A percentile compares a stretch with the other conserved stretches of the same genome.
Conservation (phyloP, 2,113 vertebrate genomes). For the Stegastes partitus region DNA sequence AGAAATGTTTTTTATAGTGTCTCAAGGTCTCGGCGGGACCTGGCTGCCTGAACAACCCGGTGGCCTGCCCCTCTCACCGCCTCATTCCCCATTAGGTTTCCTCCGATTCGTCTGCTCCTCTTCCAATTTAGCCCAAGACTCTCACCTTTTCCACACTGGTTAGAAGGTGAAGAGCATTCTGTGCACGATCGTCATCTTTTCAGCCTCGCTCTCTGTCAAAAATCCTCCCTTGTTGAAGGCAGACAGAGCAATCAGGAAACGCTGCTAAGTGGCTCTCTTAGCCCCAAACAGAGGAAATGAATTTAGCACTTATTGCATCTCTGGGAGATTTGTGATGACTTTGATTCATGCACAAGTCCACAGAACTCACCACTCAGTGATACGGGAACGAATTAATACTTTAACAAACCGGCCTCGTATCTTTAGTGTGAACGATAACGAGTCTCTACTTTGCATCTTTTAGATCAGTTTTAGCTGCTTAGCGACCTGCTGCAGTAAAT, state of each 20-base stretch:
- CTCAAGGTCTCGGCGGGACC: constrained; percentile 60
- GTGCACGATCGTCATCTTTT: constrained; percentile 22
- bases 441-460: neutral
- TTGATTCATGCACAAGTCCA: constrained; percentile 14
- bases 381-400: neutral
- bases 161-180: constrained; percentile 39
- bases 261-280: constrained; percentile 3
- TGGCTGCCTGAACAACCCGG: constrained; percentile 27
- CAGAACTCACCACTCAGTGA: neutral
- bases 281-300: neutral
- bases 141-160: constrained; percentile 32
- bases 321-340: neutral
- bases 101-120: constrained; percentile 39
- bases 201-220: constrained; percentile 32
- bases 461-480: neutral
- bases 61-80: constrained; percentile 11
- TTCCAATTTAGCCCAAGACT: constrained; percentile 18
- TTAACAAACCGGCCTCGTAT: neutral
- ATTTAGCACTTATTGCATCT: constrained; percentile 22
- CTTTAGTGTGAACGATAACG: neutral
- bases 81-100: constrained; percentile 23
- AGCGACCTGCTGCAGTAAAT: neutral
- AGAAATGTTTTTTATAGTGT: constrained; percentile 64
- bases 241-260: constrained; percentile 40
- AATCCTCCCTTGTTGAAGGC: constrained; percentile 3